Base-by-base conservation (phyloP, 1,140 invertebrate genomes). In the Leptonema lineaticorne region DNA sequence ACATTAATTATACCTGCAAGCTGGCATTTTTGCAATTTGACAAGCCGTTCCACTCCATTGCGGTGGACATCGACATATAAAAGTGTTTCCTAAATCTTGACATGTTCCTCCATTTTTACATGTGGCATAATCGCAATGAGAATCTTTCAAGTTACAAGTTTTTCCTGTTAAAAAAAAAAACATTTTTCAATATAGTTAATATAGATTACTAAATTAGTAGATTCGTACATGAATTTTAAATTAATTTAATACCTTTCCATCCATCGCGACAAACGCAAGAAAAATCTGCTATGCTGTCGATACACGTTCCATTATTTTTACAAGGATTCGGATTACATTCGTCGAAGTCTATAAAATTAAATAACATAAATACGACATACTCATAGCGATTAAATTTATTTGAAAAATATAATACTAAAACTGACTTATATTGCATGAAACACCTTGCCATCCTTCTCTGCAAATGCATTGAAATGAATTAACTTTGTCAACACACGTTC, bases 401-500 rank as follows among this genome's bases (percentile, higher is more conserved):
- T 59, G 22, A 22, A 22, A 33, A 9, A 60, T 64, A 41, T 29
- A 37, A 30, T 11, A 50, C 48, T 67, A 16, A 22, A 33, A 20
- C 79, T 82, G 76, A 88, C 87, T 85, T 80, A 86, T 84, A 70
- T 85, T 85, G 70, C 86, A 88, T n/a, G 86, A 76, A 45, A 87
- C 85, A 1, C 87, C 87, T 70, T 82, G 83, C 86, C 86, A 89
- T 9, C 87, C 87, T 72, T 88, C 86, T 62, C 83, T 79, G 77
- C 93, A 95, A 46, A 88, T 86, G 76, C 93, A 95, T 63, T 90
- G 85, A 76, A 90, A 94, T 0, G 85, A 88, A 76, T 92, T 91
- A 16, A 92, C 83, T 69, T 86, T 81, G 74, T 93, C 91, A 0
- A 90, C 85, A 76, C 91, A 93, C 4, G 86, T 87, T 14, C 88